Evolutionary conservation across 1,140 invertebrate species (phyloP), one percentile per base, ranked within the genome.

Genomic region (Brachionus asplanchnoidis): DNA sequence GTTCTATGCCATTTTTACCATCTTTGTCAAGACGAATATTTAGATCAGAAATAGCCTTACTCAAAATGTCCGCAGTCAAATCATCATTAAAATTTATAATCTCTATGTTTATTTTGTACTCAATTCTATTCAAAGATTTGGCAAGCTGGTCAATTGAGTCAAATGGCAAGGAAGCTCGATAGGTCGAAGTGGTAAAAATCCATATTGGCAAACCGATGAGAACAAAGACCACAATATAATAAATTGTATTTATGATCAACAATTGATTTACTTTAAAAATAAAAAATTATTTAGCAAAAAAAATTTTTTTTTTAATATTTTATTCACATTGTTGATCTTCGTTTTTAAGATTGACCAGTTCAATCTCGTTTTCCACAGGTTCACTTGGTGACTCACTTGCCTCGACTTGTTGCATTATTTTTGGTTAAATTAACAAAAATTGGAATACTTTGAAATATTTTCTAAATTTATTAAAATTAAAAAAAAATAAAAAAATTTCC

Each of bases 191-290:
- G n/a, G 79, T 82, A 9, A 66, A 17, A 8, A 65, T 44, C 79
- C 79, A 82, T 12, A 82, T 82, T 9, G 79, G 79, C 28, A 82
- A 26, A 44, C 79, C 79, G 17, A 82, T n/a, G 32, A 82, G 20
- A 11, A 82, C 65, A 68, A 82, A 82, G 2, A 68, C 53, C 3
- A 82, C 9, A 26, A 82, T 65, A 23, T 82, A 82, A 68, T 82
- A 82, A 26, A 82, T 17, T 12, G 79, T 82, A 32, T 82, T 82
- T n/a, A 82, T 42, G n/a, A 82, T 60, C 17, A 82, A 6, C 3
- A 82, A 12, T 20, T 44, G 12, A 82, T 82, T 60, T 23, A 82
- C 79, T 82, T n/a, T 46, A 46, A 14, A 36, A 12, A 46, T 44
- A 44, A 46, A 14, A 14, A 46, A 46, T 46, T 46, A 46, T 46